A percentile compares a stretch with the other conserved stretches of the same genome.
Evolutionary conservation across 2,113 vertebrate genomes (phyloP).

Genomic region (Smithornis capensis): DNA sequence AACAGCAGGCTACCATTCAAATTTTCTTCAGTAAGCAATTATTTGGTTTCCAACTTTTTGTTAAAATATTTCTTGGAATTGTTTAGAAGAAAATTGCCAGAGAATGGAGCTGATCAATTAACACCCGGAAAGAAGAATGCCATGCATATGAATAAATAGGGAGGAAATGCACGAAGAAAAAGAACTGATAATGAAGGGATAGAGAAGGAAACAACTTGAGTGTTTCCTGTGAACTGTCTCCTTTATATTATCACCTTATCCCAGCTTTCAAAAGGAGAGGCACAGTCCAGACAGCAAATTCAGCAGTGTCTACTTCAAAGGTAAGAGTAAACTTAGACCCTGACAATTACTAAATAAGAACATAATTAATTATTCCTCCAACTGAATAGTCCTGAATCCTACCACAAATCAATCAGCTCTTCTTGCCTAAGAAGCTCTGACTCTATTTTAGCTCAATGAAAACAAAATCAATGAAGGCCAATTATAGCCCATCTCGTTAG

Average conservation of each 20-base stretch:
- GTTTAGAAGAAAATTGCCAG: neutral
- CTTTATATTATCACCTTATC: neutral
- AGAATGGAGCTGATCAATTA: neutral
- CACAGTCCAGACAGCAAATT: conserved; percentile 18
- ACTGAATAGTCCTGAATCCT: conserved; percentile 86
- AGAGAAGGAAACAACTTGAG: neutral
- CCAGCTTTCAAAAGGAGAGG: neutral
- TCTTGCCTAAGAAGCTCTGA: conserved; percentile 85
- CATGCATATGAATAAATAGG: neutral
- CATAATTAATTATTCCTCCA: conserved; percentile 91
- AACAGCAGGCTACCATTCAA: neutral
- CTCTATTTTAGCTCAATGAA: conserved; percentile 96
- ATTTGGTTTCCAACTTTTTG: neutral
- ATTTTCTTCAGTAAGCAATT: neutral
- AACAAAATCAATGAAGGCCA: conserved; percentile 92
- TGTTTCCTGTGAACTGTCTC: neutral
- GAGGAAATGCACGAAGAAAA: neutral
- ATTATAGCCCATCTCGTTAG: conserved; percentile 90
- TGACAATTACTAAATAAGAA: conserved; percentile 83
- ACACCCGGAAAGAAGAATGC: neutral
- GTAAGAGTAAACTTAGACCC: conserved; percentile 55
- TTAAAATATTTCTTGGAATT: neutral
- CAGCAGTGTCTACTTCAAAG: conserved; percentile 20
- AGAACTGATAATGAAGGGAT: neutral
- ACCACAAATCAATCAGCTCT: conserved; percentile 90